These are phyloP conservation scores for Laothoe populi DNA, from an alignment of 2,888 invertebrate species.

Conservation along the genomic window DNA sequence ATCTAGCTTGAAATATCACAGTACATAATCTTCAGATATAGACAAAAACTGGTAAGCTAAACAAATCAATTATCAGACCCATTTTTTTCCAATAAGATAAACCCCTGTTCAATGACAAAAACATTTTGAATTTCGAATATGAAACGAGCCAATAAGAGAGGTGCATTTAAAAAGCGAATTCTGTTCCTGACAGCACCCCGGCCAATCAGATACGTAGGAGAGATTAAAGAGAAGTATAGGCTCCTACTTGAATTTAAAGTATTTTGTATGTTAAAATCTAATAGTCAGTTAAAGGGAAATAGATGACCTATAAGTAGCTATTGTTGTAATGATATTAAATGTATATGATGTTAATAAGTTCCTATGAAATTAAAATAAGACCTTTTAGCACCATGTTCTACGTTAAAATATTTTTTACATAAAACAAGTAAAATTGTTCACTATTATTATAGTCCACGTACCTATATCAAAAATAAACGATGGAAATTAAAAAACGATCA, in stretches of 20 bases:
- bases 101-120: conserved; percentile 52
- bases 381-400: background rate
- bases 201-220: conserved; percentile 76
- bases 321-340: no score
- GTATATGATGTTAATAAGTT: no score
- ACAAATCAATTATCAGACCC: conserved; percentile 58
- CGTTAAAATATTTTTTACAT: background rate
- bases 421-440: background rate
- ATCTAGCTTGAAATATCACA: background rate
- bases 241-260: conserved; percentile 70
- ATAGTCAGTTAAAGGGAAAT: background rate
- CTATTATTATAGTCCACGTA: background rate
- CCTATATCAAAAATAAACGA: conserved; percentile 2
- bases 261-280: conserved; percentile 39
- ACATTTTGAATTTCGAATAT: conserved; percentile 62
- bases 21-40: background rate
- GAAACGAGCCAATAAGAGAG: conserved; percentile 64
- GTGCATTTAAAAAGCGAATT: conserved; percentile 73
- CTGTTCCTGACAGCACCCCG: conserved; percentile 77
- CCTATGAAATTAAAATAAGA: no score
- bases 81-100: conserved; percentile 56
- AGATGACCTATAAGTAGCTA: background rate
- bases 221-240: conserved; percentile 66
- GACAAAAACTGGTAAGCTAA: background rate
- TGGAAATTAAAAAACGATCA: background rate